phyloP scores from a whole-genome alignment of 2,113 vertebrate species.

The Sturnira hondurensis region DNA sequence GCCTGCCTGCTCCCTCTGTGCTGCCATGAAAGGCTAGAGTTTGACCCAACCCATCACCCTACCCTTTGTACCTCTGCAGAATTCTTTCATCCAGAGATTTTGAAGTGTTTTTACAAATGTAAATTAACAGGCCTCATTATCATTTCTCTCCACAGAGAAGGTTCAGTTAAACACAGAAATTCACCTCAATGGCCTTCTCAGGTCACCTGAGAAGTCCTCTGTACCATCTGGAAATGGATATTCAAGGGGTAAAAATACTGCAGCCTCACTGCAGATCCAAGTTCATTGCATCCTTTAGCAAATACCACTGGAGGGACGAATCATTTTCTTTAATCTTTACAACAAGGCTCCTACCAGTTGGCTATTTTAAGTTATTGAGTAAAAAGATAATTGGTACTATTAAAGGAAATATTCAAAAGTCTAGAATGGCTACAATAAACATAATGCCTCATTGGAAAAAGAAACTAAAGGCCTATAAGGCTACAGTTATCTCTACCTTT shows the following conservation, averaged over 20 bases:
- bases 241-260: conserved; percentile 40
- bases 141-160: conserved; percentile 44
- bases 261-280: neutral
- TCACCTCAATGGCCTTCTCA: conserved; percentile 58
- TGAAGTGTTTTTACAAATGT: conserved; percentile 63
- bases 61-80: conserved; percentile 22
- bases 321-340: neutral
- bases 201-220: conserved; percentile 48
- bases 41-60: conserved; percentile 33
- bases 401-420: neutral
- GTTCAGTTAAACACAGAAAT: conserved; percentile 36
- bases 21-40: conserved; percentile 24
- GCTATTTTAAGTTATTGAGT: neutral
- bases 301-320: neutral
- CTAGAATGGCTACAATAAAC: neutral
- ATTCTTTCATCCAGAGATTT: conserved; percentile 60
- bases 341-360: neutral
- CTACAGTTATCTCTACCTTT: neutral
- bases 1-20: neutral
- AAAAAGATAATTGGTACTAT: neutral
- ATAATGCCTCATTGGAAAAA: neutral
- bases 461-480: neutral
- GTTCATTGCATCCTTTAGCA: neutral
- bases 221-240: conserved; percentile 46
- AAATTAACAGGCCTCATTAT: conserved; percentile 60